Evolutionary conservation across 2,888 invertebrate species (phyloP), one percentile per base, ranked within the genome.

Genomic region (Cephus pulcher): DNA sequence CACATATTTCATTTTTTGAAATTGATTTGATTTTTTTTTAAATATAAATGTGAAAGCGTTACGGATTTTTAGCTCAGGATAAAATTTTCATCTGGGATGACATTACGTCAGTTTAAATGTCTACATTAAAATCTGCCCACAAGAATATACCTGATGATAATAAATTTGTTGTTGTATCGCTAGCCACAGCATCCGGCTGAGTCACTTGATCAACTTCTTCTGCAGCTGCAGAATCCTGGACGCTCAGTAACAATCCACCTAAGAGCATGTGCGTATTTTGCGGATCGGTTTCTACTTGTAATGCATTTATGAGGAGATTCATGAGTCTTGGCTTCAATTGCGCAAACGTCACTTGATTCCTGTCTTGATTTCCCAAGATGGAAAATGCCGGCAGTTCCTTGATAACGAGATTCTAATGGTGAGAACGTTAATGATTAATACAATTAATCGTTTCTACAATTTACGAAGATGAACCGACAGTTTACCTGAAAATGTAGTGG

Each of bases 201-300:
- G 93, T 93, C 70, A 94, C 92, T 90, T 94, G 93, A 86, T 96
- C 94, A 74, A 94, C 93, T 89, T 95, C 95, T 91, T 97, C 97
- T 88, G 94, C 95, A 73, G 95, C 93, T 0, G 96, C 95, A 12
- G 96, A 95, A 90, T 97, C 97, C 90, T 96, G 96, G 4, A 97
- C 96, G 84, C 95, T 94, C 75, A 96, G 92, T 88, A 96, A 93
- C 73, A 97, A 92, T 11, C 96, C 96, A 93, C 95, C 95, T 69
- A 98, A 92, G 68, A 98, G 92, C 95, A 97, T 96, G 89, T 98
- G 97, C 4, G 97, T 96, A 91, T 98, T 98, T 84, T 95, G 94
- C 0, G 97, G 94, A 92, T 98, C 98, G 0, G 94, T 94, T 92
- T 98, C 98, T 74, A 96, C 95, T 92, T 96, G 95, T 34, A 98